These are phyloP conservation scores for Bovichtus variegatus DNA, from an alignment of 2,797 vertebrate genomes.

Conservation along the genomic window DNA sequence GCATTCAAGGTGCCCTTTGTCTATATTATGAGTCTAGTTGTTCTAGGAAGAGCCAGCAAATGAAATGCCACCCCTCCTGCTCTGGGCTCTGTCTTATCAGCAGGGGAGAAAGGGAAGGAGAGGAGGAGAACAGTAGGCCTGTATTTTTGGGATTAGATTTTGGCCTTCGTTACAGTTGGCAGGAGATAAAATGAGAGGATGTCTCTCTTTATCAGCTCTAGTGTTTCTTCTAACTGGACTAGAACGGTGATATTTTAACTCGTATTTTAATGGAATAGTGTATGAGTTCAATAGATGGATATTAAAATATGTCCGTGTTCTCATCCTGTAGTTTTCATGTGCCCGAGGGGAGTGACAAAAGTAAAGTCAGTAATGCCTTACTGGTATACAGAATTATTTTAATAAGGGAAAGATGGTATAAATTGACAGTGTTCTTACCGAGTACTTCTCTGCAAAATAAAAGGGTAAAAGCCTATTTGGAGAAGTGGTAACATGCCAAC, in stretches of 20 bases:
- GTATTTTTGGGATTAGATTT: slow-evolving; percentile 62
- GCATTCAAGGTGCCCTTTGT: slow-evolving; percentile 51
- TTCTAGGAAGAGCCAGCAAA: slow-evolving; percentile 29
- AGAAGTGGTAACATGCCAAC: background rate
- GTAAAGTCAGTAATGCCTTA: background rate
- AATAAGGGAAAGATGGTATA: background rate
- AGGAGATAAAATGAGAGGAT: slow-evolving; percentile 52
- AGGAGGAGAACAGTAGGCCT: slow-evolving; percentile 46
- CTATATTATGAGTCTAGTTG: slow-evolving; percentile 31
- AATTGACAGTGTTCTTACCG: background rate
- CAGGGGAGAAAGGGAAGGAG: slow-evolving; percentile 19
- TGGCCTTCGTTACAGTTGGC: slow-evolving; percentile 54
- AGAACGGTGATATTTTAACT: background rate
- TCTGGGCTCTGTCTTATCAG: slow-evolving; percentile 44
- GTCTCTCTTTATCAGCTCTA: slow-evolving; percentile 29
- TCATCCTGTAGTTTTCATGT: background rate
- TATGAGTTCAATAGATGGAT: background rate
- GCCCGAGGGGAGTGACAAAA: background rate
- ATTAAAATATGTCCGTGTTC: background rate
- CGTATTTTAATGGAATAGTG: background rate
- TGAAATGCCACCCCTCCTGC: slow-evolving; percentile 32
- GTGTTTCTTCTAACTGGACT: slow-evolving; percentile 31
- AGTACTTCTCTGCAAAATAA: background rate
- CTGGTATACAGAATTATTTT: background rate
- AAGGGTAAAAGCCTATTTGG: background rate